These are phyloP conservation scores for Idaea biselata DNA, from an alignment of 2,888 invertebrate species.

Conservation along the genomic window DNA sequence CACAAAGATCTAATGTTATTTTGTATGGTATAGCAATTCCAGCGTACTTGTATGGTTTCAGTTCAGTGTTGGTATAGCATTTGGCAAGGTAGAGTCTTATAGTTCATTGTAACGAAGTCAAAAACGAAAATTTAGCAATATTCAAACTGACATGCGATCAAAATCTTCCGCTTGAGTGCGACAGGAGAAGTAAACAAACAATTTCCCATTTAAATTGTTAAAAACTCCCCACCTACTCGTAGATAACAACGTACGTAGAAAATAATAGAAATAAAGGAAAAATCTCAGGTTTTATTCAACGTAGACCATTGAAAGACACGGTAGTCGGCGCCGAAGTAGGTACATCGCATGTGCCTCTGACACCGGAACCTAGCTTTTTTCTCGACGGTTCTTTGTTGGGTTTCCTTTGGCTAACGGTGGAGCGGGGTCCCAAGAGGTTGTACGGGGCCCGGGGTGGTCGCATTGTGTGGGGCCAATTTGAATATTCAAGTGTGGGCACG, in stretches of 20 bases:
- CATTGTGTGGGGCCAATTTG: slow-evolving; percentile 65
- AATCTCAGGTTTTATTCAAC: slow-evolving; percentile 33
- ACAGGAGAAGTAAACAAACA: not conserved
- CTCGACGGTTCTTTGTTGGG: slow-evolving; percentile 63
- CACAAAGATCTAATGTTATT: too few species aligned
- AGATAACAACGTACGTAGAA: slow-evolving; percentile 3
- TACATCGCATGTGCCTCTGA: slow-evolving; percentile 61
- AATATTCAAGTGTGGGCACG: slow-evolving; percentile 69
- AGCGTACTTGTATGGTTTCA: too few species aligned
- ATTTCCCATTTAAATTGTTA: not conserved
- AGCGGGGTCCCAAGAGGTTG: slow-evolving; percentile 39
- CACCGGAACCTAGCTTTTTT: slow-evolving; percentile 71
- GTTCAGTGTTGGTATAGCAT: too few species aligned
- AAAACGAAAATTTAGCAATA: not conserved
- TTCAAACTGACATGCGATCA: not conserved
- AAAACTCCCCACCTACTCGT: not conserved
- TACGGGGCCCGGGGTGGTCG: slow-evolving; percentile 33
- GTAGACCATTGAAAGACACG: slow-evolving; percentile 34
- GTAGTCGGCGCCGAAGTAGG: slow-evolving; percentile 16
- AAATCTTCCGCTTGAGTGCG: not conserved
- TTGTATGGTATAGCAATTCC: too few species aligned
- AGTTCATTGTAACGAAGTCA: not conserved
- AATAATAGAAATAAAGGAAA: slow-evolving; percentile 19
- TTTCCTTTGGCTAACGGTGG: slow-evolving; percentile 52
- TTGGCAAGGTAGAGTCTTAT: too few species aligned